phyloP scores from a whole-genome alignment of 2,113 vertebrate genomes.

The Myotis lucifugus region DNA sequence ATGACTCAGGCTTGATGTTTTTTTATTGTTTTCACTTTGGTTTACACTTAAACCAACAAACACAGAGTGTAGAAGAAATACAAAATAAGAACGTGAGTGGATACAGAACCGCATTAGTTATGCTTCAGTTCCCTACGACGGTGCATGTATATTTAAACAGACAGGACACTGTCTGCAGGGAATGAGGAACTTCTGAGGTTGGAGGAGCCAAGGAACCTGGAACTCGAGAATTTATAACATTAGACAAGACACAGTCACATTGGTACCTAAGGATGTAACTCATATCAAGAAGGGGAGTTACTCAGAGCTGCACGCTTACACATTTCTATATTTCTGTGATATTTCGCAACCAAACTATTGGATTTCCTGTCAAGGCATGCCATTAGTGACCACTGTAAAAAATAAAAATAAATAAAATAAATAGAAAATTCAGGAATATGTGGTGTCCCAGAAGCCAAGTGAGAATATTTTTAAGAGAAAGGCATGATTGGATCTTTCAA shows the following conservation, averaged over 20 bases:
- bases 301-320: neutral
- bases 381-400: neutral
- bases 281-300: neutral
- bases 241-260: rapidly evolving
- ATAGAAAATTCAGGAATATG: neutral
- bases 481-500: neutral
- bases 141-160: rapidly evolving
- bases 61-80: neutral
- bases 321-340: neutral
- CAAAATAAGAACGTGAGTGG: neutral
- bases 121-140: neutral
- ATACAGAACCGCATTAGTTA: neutral
- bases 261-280: neutral
- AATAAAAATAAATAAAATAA: neutral
- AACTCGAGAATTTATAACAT: neutral
- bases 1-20: neutral
- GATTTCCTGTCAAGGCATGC: neutral
- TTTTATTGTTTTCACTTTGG: neutral
- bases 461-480: conserved; percentile 12
- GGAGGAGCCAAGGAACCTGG: neutral
- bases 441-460: neutral
- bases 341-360: neutral
- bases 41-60: neutral
- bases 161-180: neutral
- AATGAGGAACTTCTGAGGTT: neutral